Percentiles rank a stretch among this genome's conserved stretches.
Conservation (phyloP, 2,113 vertebrate species). For the Lagopus leucura region DNA sequence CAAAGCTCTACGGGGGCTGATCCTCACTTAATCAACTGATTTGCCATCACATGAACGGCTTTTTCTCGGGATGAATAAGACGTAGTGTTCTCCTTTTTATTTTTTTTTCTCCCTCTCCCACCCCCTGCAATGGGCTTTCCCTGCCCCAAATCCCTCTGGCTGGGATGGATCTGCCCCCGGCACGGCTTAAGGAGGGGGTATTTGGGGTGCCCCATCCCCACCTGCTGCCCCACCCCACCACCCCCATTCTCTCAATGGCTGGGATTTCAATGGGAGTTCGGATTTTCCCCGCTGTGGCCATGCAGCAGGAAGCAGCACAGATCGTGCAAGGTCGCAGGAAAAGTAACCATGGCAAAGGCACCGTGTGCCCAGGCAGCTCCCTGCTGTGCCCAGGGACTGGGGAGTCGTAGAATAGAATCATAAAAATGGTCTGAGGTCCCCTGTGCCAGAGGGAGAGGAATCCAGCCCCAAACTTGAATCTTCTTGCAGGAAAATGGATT, state of each 20-base stretch:
- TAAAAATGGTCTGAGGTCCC: background rate
- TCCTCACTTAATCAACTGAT: constrained; percentile 43
- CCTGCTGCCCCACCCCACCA: no score
- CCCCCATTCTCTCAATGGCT: no score
- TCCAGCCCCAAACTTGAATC: background rate
- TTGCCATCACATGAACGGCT: constrained; percentile 18
- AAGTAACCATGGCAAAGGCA: background rate
- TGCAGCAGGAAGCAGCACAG: background rate
- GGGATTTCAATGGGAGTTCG: background rate
- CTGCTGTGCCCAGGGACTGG: no score
- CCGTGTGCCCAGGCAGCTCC: no score
- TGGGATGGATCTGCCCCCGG: background rate
- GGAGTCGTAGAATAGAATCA: no score
- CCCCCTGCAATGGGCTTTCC: background rate
- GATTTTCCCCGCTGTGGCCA: background rate
- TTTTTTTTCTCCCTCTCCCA: background rate
- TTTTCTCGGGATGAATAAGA: constrained; percentile 1
- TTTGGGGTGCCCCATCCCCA: background rate
- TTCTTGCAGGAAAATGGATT: background rate
- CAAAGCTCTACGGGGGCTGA: constrained; percentile 36
- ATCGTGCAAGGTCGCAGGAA: background rate
- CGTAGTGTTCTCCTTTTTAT: background rate
- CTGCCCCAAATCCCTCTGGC: background rate
- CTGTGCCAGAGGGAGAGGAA: background rate
- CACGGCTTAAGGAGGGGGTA: background rate